Conservation (phyloP, 1,140 invertebrate species). For the Drosophila punjabiensis region DNA sequence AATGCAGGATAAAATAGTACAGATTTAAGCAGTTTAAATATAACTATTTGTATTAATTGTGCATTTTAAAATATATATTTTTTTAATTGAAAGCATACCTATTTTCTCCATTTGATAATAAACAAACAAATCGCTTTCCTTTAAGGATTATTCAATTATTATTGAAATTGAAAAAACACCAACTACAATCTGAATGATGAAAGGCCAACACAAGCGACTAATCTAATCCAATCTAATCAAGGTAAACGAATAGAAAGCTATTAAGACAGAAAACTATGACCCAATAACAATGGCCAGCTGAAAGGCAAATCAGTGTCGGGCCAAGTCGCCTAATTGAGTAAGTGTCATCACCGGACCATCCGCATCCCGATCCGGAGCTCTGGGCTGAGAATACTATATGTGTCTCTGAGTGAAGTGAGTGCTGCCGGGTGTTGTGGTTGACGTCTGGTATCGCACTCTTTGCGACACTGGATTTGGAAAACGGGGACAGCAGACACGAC, state of each 20-base stretch:
- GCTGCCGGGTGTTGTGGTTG: constrained; percentile 45
- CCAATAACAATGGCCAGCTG: constrained; percentile 50
- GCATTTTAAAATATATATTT: too few relatives aligned
- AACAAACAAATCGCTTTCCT: not conserved
- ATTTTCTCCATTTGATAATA: not conserved
- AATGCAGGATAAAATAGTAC: not conserved
- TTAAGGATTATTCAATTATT: constrained; percentile 10
- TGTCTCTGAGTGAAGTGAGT: constrained; percentile 14
- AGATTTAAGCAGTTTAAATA: not conserved
- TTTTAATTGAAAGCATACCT: too few relatives aligned
- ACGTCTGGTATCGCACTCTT: constrained; percentile 47
- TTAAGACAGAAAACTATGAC: constrained; percentile 28
- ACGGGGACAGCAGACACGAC: constrained; percentile 59
- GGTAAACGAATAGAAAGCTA: constrained; percentile 57
- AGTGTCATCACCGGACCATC: constrained; percentile 67
- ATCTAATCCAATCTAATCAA: constrained; percentile 53
- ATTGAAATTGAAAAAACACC: constrained; percentile 11
- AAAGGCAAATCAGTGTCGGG: constrained; percentile 69
- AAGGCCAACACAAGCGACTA: constrained; percentile 8
- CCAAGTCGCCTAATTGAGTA: constrained; percentile 77
- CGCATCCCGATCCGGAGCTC: constrained; percentile 35
- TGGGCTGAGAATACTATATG: constrained; percentile 22
- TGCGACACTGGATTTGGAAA: constrained; percentile 51
- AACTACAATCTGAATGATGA: constrained; percentile 21
- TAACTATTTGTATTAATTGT: not conserved